Base-by-base conservation (phyloP, 2,797 vertebrate genomes). In the Cirrhinus molitorella region DNA sequence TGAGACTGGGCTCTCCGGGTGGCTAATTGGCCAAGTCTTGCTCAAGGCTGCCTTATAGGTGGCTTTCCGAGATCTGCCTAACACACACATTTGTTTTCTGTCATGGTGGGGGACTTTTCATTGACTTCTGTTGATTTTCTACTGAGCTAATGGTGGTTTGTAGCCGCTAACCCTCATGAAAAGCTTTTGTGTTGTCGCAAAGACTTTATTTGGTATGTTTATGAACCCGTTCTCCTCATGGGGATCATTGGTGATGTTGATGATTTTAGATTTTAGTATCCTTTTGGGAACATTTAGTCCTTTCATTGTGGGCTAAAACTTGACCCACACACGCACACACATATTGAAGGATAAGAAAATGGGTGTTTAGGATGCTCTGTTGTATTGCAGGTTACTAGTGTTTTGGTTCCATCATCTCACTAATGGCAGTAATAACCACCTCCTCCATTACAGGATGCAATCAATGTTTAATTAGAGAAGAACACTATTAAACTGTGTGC, bases 1-100 rank as follows among this genome's bases (percentile, higher is more conserved):
- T 23, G 19, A 63, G 40, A 65, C 59, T 5, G 21, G 23, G 28
- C 59, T 81, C 70, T 73, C 55, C 73, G 21, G 40, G 59, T 74
- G 71, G 81, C 67, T 83, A 83, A 76, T 76, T 83, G 81, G 81
- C 34, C 34, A 40, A n/a, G 61, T 68, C 67, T 76, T 45, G 81
- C 81, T 75, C 19, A 11, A 59, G 63, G 72, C 72, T 76, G 19
- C 49, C 51, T 83, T 45, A 57, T 83, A 76, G 47, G 72, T 57
- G 47, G 31, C 28, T 51, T 82, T 65, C n/a, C 3, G 59, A 51
- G 57, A 81, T 81, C 67, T 34, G 55, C 16, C 70, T 63, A n/a
- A 71, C 55, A 37, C 68, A 82, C 71, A 53, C 34, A 28, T 77
- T 77, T 77, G 16, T 63, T 79, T 37, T 79, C 40, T 47, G 75